Base-by-base conservation (phyloP, 2,888 invertebrate species). In the Melipona beecheii region DNA sequence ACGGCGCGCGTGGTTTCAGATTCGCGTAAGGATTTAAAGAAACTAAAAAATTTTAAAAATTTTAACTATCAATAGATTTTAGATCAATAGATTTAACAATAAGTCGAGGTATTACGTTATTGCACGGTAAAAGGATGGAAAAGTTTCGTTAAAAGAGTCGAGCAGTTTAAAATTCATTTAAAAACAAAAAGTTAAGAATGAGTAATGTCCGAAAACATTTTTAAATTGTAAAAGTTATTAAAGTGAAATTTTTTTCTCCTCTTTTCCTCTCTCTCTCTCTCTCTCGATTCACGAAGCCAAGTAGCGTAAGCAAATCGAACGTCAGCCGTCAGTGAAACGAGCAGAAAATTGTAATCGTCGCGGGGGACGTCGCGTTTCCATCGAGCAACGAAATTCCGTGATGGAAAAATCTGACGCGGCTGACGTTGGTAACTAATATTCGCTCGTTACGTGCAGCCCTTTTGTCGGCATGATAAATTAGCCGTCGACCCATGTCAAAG, bases 381-480 rank as follows among this genome's bases (percentile, higher is more conserved):
- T 80, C 75, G 62, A 60, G 78, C 50, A 43, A 36, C 54, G 77
- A 80, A 79, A 86, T 81, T 79, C 70, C 72, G 49, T 21, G 31
- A 82, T 76, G 75, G 83, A 88, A 89, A 89, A 89, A 87, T 89
- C 75, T 85, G 83, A 83, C 87, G 75, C 77, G 87, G 78, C 65
- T 87, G 89, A 85, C 84, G 85, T 86, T 77, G 87, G 88, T 89
- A 87, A 89, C 87, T 89, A 89, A 90, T 90, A 90, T 89, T 84
- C 87, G 85, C 90, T 87, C 90, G 90, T 90, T 90, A 90, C 84
- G 80, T 24, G 86, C 71, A 75, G 78, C 90, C 88, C 90, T 85
- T 87, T 90, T 90, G 89, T 90, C 90, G 82, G 68, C 81, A 83
- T 90, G 90, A 90, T 90, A 90, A 90, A 90, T 90, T 90, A 89